Percentiles rank a stretch among this genome's conserved stretches.
Evolutionary conservation across 2,888 invertebrate genomes (phyloP).

Genomic region (Bombylius major): DNA sequence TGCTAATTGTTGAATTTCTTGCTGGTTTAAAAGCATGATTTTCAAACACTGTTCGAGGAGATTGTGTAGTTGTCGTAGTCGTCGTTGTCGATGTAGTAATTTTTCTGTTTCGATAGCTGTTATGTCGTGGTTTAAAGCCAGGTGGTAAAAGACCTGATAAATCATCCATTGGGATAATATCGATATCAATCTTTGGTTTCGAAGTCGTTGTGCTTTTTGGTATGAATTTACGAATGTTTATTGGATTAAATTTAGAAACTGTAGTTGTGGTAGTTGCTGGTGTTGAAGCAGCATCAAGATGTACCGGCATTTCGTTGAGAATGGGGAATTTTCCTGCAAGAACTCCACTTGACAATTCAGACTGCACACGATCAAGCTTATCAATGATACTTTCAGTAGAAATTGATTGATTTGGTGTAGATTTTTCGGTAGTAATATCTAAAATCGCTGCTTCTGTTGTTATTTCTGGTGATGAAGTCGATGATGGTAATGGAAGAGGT

Average conservation of each 20-base stretch:
- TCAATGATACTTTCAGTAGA: conserved; percentile 80
- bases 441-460: conserved; percentile 2
- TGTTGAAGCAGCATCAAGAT: conserved; percentile 18
- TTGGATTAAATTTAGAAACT: conserved; percentile 45
- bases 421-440: conserved; percentile 4
- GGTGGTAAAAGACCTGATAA: conserved; percentile 48
- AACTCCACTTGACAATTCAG: conserved; percentile 67
- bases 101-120: conserved; percentile 42
- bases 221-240: conserved; percentile 53
- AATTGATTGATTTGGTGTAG: conserved; percentile 3
- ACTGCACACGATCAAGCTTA: conserved; percentile 72
- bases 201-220: conserved; percentile 34
- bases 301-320: conserved; percentile 47
- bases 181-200: conserved; percentile 33
- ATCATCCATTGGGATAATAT: conserved; percentile 45
- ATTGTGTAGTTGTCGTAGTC: conserved; percentile 18
- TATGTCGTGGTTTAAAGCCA: conserved; percentile 45
- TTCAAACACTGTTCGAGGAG: conserved; percentile 4
- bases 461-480: conserved; percentile 1
- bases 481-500: conserved; percentile 26
- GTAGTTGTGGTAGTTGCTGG: conserved; percentile 34
- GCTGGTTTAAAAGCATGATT: conserved; percentile 20
- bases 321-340: conserved; percentile 59
- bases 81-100: conserved; percentile 39
- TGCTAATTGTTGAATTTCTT: conserved; percentile 32